A percentile compares a stretch with the other conserved stretches of the same genome.
phyloP scores from a whole-genome alignment of 2,113 vertebrate genomes.

The Poicephalus meyeri region DNA sequence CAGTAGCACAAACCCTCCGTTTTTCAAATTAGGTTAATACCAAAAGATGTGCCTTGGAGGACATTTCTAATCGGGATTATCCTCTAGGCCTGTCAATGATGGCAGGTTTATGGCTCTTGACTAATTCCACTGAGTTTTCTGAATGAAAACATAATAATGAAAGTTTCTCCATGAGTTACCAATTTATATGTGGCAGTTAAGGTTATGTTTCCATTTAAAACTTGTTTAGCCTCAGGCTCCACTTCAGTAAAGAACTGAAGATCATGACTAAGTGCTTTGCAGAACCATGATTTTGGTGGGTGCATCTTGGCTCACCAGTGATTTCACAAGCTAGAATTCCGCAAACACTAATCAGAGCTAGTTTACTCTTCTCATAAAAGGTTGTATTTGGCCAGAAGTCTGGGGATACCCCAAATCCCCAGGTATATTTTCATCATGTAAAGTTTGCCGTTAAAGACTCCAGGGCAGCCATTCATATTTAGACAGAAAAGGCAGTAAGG shows the following conservation, averaged over 20 bases:
- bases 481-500: background rate
- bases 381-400: background rate
- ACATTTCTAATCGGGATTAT: constrained; percentile 23
- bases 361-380: background rate
- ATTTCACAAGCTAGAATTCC: background rate
- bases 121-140: constrained; percentile 7
- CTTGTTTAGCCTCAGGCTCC: background rate
- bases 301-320: background rate
- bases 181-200: background rate
- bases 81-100: background rate
- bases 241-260: background rate
- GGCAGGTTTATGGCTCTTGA: background rate
- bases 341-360: background rate
- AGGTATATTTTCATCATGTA: background rate
- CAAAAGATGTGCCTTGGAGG: background rate
- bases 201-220: background rate
- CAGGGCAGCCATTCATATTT: background rate
- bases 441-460: background rate
- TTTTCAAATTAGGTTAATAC: constrained; percentile 15
- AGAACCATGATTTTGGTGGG: background rate
- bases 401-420: background rate
- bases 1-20: background rate
- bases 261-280: background rate
- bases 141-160: constrained; percentile 2
- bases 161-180: background rate